Evolutionary conservation across 92 coral and sea anemone species (phyloP).

Genomic region (Nematostella vectensis): DNA sequence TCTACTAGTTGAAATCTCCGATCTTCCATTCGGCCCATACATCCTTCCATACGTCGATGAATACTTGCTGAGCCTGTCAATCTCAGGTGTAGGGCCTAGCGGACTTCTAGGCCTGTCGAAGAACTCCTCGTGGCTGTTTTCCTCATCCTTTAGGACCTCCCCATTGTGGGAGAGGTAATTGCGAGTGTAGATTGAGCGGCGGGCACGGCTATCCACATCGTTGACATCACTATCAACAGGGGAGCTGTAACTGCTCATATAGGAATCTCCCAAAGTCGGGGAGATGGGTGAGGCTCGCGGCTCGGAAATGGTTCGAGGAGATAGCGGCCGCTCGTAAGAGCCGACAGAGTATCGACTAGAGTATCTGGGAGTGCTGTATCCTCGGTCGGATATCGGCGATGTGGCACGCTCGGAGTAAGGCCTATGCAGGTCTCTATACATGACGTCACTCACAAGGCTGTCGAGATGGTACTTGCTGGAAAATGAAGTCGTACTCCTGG

Average conservation of each 20-base stretch:
- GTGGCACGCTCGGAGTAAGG: neutral
- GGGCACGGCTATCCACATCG: neutral
- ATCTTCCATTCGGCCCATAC: neutral
- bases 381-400: neutral
- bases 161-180: conserved; percentile 24
- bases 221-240: neutral
- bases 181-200: conserved; percentile 8
- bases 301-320: neutral
- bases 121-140: conserved; percentile 19
- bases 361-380: neutral
- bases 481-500: neutral
- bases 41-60: neutral
- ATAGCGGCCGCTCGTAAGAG: neutral
- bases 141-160: conserved; percentile 28
- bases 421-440: neutral
- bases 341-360: neutral
- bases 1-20: neutral
- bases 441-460: neutral
- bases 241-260: neutral
- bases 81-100: neutral
- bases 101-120: neutral
- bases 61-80: neutral
- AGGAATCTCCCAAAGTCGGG: too few species aligned
- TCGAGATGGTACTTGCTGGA: neutral
- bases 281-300: neutral